phyloP scores from a whole-genome alignment of 2,113 vertebrate species.

The Epinephelus moara region DNA sequence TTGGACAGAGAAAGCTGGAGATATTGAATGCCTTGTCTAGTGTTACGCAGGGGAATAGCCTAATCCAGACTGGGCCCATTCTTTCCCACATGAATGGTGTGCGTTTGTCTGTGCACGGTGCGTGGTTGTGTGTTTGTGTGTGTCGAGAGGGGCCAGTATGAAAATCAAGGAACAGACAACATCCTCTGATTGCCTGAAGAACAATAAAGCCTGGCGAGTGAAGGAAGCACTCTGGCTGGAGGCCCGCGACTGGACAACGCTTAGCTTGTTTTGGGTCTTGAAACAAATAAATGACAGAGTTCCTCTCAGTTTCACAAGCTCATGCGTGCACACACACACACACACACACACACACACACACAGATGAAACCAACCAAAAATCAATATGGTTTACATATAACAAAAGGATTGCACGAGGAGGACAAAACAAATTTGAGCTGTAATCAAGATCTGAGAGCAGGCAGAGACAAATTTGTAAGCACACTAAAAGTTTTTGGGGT shows the following conservation, averaged over 20 bases:
- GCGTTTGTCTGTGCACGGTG: slow-evolving; percentile 16
- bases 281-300: slow-evolving; percentile 57
- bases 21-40: slow-evolving; percentile 76
- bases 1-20: slow-evolving; percentile 72
- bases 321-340: slow-evolving; percentile 2
- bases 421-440: slow-evolving; percentile 34
- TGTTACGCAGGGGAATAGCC: slow-evolving; percentile 76
- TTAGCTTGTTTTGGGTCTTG: slow-evolving; percentile 59
- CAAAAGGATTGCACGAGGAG: slow-evolving; percentile 10
- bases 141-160: slow-evolving; percentile 26
- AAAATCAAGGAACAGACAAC: slow-evolving; percentile 67
- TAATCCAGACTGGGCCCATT: slow-evolving; percentile 73
- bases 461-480: slow-evolving; percentile 18
- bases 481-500: neutral
- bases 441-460: slow-evolving; percentile 19
- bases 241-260: slow-evolving; percentile 63
- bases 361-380: slow-evolving; percentile 7
- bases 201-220: slow-evolving; percentile 64
- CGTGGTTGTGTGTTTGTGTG: slow-evolving; percentile 6
- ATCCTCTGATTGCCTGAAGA: slow-evolving; percentile 62
- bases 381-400: slow-evolving; percentile 21
- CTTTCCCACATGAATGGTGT: slow-evolving; percentile 74
- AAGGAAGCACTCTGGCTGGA: slow-evolving; percentile 61
- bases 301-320: slow-evolving; percentile 24
- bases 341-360: neutral